Evolutionary conservation across 2,797 vertebrate species (phyloP).

Genomic region (Falco rusticolus): DNA sequence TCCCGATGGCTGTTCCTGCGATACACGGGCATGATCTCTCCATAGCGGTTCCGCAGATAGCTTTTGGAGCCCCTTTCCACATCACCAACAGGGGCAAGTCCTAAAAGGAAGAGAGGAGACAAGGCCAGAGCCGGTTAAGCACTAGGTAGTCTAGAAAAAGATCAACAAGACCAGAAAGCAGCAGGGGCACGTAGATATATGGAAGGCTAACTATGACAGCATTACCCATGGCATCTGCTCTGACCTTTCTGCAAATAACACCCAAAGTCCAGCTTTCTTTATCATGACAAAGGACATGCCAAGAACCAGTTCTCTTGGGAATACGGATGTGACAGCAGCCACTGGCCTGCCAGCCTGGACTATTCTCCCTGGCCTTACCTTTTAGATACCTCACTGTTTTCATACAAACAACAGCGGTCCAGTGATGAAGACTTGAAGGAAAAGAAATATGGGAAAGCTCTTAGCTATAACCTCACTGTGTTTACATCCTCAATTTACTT

Average conservation of each 20-base stretch:
- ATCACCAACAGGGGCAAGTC: conserved; percentile 87
- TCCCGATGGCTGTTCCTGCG: conserved; percentile 93
- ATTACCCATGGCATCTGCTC: background rate
- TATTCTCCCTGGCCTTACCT: background rate
- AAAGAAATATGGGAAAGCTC: background rate
- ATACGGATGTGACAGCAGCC: background rate
- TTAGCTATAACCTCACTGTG: background rate
- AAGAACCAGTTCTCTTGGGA: background rate
- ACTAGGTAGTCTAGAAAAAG: background rate
- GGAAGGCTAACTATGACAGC: background rate
- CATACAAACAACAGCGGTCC: background rate
- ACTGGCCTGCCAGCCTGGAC: background rate
- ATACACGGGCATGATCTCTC: conserved; percentile 92
- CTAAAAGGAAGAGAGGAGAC: conserved; percentile 71
- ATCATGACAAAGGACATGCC: background rate
- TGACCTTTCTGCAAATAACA: background rate
- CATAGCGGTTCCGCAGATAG: conserved; percentile 84
- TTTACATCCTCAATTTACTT: background rate
- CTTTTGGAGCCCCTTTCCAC: conserved; percentile 92
- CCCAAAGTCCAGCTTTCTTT: background rate
- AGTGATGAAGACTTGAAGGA: background rate
- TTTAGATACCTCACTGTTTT: background rate
- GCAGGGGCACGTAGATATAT: background rate
- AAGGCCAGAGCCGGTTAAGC: background rate
- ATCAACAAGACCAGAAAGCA: background rate